Base-by-base conservation (phyloP, 2,113 vertebrate species). In the Limnothrissa miodon region DNA sequence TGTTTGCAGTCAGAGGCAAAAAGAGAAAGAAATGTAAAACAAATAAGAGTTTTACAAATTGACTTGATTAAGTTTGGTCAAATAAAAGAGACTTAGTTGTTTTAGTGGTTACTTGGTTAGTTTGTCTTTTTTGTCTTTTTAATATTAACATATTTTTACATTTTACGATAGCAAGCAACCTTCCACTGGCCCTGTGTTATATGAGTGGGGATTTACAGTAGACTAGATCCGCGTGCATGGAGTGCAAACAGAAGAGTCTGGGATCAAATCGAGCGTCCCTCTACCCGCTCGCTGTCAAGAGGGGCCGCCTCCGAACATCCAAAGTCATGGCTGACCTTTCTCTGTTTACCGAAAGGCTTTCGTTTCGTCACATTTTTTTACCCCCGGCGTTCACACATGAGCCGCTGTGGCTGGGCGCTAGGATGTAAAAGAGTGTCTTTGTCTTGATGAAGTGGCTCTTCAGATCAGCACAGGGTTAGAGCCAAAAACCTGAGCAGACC, bases 391-490 rank as follows among this genome's bases (percentile, higher is more conserved):
- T 89, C 89, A 93, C 93, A 93, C 92, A 90, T 44, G 87, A 87
- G 89, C 79, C 85, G 90, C 92, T 93, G 92, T 92, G 88, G 89
- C 84, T 86, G 80, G 44, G 74, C 78, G 33, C 80, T 36, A 19
- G 85, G 83, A 90, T 88, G 90, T 94, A 91, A 93, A 94, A 95
- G 90, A 93, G 89, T 86, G 81, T 86, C 92, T 93, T 92, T 94
- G 93, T 94, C 90, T 90, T 82, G 15, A 81, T 56, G 29, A 84
- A 83, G 84, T 56, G 81, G 70, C 81, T 80, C 85, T 80, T 15
- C 85, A 45, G 85, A 85, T 90, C 88, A 42, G 88, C 89, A 83
- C 85, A 81, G 81, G 81, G 87, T 88, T 85, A 83, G 88, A 93
- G 93, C 92, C 92, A 93, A 87, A n/a, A 87, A 85, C 87, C 33